Percentiles rank a stretch among this genome's conserved stretches.
These are phyloP conservation scores for Miltochrista miniata DNA, from an alignment of 2,888 invertebrate species.

Conservation along the genomic window DNA sequence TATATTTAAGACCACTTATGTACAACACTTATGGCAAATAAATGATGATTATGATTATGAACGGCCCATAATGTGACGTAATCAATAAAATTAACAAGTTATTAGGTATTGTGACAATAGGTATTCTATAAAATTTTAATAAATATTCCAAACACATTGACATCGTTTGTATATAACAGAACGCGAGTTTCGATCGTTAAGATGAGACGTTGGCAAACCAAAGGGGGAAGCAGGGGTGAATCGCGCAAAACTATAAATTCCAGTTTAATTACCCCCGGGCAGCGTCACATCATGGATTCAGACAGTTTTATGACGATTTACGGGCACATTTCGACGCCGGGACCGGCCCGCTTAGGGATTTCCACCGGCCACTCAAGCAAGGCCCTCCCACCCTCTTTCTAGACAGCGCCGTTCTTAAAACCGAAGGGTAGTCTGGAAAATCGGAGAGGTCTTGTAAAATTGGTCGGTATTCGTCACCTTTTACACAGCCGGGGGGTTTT, in stretches of 20 bases:
- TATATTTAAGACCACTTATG: too few species aligned
- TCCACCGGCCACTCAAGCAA: conserved; percentile 45
- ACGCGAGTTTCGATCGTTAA: conserved; percentile 54
- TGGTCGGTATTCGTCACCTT: conserved; percentile 75
- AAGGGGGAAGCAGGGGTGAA: conserved; percentile 55
- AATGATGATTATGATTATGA: too few species aligned
- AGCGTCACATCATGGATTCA: conserved; percentile 88
- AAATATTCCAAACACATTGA: conserved; percentile 23
- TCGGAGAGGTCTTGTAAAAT: conserved; percentile 36
- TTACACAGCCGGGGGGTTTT: conserved; percentile 81
- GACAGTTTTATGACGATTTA: conserved; percentile 88
- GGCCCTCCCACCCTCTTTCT: conserved; percentile 47
- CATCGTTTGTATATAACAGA: conserved; percentile 49
- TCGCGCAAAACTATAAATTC: conserved; percentile 79
- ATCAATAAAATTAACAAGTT: neutral
- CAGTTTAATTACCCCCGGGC: conserved; percentile 85
- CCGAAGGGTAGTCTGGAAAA: conserved; percentile 23
- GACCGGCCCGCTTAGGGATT: conserved; percentile 67
- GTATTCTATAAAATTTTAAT: neutral
- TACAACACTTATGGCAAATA: too few species aligned
- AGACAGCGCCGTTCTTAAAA: conserved; percentile 6
- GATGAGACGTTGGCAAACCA: conserved; percentile 50
- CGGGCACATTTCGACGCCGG: conserved; percentile 83
- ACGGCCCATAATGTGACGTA: neutral
- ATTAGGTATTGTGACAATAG: neutral